These are phyloP conservation scores for Manduca sexta DNA, from an alignment of 1,140 invertebrate species.

Conservation along the genomic window DNA sequence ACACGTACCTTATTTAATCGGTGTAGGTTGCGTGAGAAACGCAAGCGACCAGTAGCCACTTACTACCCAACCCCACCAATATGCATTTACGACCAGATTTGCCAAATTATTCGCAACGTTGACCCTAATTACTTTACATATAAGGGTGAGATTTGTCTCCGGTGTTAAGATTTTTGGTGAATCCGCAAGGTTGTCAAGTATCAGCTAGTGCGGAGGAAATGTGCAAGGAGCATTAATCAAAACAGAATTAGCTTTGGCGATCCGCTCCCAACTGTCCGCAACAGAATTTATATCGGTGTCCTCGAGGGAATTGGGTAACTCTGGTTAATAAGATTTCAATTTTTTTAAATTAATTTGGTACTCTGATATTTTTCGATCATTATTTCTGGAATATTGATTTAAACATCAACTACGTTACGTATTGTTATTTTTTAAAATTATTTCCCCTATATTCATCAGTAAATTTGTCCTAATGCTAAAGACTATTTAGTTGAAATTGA, in stretches of 20 bases:
- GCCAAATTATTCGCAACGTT: conserved; percentile 11
- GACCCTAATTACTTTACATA: conserved; percentile 9
- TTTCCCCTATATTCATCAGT: too few relatives aligned
- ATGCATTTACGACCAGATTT: conserved; percentile 24
- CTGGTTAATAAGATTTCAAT: conserved; percentile 18
- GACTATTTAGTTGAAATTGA: too few relatives aligned
- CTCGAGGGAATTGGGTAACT: conserved; percentile 30
- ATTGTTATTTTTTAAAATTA: too few relatives aligned
- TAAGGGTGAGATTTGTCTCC: conserved; percentile 27
- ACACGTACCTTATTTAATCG: conserved; percentile 59
- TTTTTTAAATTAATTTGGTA: too few relatives aligned
- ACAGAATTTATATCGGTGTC: conserved; percentile 54
- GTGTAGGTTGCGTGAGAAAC: conserved; percentile 66
- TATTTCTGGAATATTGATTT: not conserved
- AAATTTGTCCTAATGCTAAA: too few relatives aligned
- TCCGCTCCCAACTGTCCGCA: conserved; percentile 63
- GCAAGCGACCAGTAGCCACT: conserved; percentile 54
- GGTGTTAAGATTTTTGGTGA: conserved; percentile 5
- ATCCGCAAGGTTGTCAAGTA: conserved; percentile 27
- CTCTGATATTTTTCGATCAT: too few relatives aligned
- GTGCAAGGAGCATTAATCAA: conserved; percentile 69
- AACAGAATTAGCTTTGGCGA: conserved; percentile 72
- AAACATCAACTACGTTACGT: too few relatives aligned
- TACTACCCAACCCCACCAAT: conserved; percentile 45
- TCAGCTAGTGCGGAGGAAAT: conserved; percentile 57